Percentiles rank a stretch among this genome's conserved stretches.
Conservation (phyloP, 2,113 vertebrate genomes). For the Sporophila hypoxantha region DNA sequence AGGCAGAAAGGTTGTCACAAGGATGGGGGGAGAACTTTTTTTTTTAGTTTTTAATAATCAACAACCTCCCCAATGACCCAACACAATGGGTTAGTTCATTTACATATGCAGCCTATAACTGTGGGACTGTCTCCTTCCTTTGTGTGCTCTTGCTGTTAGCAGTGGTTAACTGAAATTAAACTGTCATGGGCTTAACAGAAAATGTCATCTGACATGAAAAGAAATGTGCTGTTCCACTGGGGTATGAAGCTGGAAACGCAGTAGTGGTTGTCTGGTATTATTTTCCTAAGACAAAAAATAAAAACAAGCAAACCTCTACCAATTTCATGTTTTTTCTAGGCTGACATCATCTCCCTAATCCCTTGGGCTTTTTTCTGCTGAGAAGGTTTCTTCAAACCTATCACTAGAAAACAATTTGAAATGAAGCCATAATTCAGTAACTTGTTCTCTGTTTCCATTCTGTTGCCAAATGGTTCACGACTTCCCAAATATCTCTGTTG, state of each 20-base stretch:
- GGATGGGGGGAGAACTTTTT: not conserved
- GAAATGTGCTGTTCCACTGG: not conserved
- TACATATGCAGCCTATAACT: slow-evolving; percentile 34
- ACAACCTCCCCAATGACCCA: slow-evolving; percentile 29
- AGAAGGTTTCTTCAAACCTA: not conserved
- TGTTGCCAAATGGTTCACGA: not conserved
- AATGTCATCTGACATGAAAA: slow-evolving; percentile 52
- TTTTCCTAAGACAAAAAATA: not conserved
- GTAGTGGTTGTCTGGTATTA: not conserved
- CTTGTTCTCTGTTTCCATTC: not conserved
- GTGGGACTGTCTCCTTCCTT: slow-evolving; percentile 15
- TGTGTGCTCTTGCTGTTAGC: not conserved
- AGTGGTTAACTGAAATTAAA: slow-evolving; percentile 63
- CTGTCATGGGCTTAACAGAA: slow-evolving; percentile 54
- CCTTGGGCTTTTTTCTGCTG: not conserved
- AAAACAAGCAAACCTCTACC: not conserved
- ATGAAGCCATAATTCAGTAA: not conserved
- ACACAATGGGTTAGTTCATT: slow-evolving; percentile 44
- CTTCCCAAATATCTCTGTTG: not conserved
- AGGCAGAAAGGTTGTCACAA: not conserved
- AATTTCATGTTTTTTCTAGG: not conserved
- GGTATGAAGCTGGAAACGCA: not conserved
- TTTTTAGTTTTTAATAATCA: not conserved
- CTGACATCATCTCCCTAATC: not conserved
- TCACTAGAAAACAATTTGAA: not conserved